phyloP scores from a whole-genome alignment of 2,797 vertebrate genomes.

The Rhabdomys pumilio region DNA sequence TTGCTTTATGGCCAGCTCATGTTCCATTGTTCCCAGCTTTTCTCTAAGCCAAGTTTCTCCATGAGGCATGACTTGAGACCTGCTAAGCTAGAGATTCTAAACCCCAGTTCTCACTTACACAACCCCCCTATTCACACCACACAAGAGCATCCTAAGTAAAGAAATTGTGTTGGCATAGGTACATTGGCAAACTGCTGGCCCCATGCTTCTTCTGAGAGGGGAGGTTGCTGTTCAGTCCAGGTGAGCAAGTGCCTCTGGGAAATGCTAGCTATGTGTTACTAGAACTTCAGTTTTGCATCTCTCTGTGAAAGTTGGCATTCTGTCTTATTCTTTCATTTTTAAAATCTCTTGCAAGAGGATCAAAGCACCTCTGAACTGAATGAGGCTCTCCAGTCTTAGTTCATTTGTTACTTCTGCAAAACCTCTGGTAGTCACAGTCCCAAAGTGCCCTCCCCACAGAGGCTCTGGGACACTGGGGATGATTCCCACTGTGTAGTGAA shows the following conservation, averaged over 20 bases:
- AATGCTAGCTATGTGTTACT: neutral
- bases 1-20: neutral
- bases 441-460: neutral
- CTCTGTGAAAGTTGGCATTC: neutral
- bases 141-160: neutral
- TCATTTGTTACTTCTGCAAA: neutral
- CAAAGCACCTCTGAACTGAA: neutral
- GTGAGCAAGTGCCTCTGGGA: too few relatives aligned
- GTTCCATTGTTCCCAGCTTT: neutral
- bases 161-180: neutral
- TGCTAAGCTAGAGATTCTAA: neutral
- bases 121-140: neutral
- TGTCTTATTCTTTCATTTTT: neutral
- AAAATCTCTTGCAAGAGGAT: neutral
- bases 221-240: neutral
- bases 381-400: rapidly evolving
- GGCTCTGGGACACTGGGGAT: neutral
- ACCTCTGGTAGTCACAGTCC: neutral
- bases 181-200: neutral
- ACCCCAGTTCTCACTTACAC: neutral
- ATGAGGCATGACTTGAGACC: neutral
- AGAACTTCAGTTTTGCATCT: neutral
- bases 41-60: neutral
- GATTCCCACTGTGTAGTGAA: rapidly evolving
- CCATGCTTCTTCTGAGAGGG: neutral